Evolutionary conservation across 53 echinoderm and acorn worm species (phyloP), one percentile per base, ranked within the genome.

Genomic region (Henricia sp.): DNA sequence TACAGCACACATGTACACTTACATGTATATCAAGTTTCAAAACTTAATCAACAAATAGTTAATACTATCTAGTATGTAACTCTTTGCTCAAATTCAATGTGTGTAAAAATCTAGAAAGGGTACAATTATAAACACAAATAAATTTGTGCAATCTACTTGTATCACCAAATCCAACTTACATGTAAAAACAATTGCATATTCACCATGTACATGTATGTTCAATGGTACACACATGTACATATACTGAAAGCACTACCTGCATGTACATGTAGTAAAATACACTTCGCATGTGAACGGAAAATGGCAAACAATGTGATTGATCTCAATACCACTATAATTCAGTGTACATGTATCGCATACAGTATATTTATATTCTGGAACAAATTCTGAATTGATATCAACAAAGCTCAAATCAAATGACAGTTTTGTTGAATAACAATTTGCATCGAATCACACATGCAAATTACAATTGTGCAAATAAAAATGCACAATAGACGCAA

Each of bases 151-250:
- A n/a, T n/a, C n/a, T n/a, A 16, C n/a, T 19, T 56, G 4, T 56
- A 56, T 9, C 44, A 44, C 44, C 44, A 44, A 44, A 44, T 9
- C 13, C 13, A 44, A 44, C 44, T 13, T 44, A 9, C 44, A n/a
- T n/a, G n/a, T n/a, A n/a, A n/a, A 44, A 44, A 44, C 13, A 44
- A 44, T 44, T 44, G 44, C 44, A n/a, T n/a, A n/a, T 44, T 13
- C 6, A 44, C 6, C 6, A 44, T 44, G 13, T 44, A 44, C 13
- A 6, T 44, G 6, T 9, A 44, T 44, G 57, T 23, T 56, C 57
- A 56, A 56, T 56, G 57, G 3, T 56, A 56, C 26, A 56, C 57
- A 56, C 20, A 56, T 56, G 57, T 21, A 56, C 57, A 56, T 56
- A 28, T 44, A 44, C 44, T 44, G 6, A 44, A 44, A 13, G 13